Percentiles rank a stretch among this genome's conserved stretches.
These are phyloP conservation scores for Hofmannophila pseudospretella DNA, from an alignment of 2,888 invertebrate species.

Conservation along the genomic window DNA sequence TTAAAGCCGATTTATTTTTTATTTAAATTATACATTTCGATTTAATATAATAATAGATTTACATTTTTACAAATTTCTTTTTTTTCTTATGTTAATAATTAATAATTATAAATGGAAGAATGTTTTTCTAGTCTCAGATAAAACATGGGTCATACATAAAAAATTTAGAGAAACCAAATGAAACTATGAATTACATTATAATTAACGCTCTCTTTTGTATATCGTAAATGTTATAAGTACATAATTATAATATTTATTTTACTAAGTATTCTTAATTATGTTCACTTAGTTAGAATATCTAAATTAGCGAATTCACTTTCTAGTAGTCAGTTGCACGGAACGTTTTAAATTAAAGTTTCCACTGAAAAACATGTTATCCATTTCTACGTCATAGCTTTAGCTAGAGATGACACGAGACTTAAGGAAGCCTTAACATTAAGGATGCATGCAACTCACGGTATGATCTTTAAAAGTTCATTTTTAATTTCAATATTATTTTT, in stretches of 20 bases:
- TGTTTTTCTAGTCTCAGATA: slow-evolving; percentile 17
- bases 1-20: slow-evolving; percentile 10
- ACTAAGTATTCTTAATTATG: slow-evolving; percentile 7
- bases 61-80: slow-evolving; percentile 50
- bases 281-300: slow-evolving; percentile 12
- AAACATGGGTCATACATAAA: slow-evolving; percentile 50
- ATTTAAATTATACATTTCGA: slow-evolving; percentile 1
- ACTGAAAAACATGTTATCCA: too few relatives aligned
- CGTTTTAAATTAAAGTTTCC: too few relatives aligned
- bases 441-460: too few relatives aligned
- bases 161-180: slow-evolving; percentile 31
- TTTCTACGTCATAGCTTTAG: too few relatives aligned
- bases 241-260: background rate
- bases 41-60: slow-evolving; percentile 38
- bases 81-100: background rate
- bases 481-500: too few relatives aligned
- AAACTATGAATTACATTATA: slow-evolving; percentile 10
- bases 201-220: slow-evolving; percentile 1
- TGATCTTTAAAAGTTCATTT: too few relatives aligned
- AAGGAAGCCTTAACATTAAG: too few relatives aligned
- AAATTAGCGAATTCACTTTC: slow-evolving; percentile 17
- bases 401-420: too few relatives aligned
- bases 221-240: background rate
- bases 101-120: background rate
- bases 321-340: too few relatives aligned